Conservation (phyloP, 1,140 invertebrate species). For the Watersipora subatra region DNA sequence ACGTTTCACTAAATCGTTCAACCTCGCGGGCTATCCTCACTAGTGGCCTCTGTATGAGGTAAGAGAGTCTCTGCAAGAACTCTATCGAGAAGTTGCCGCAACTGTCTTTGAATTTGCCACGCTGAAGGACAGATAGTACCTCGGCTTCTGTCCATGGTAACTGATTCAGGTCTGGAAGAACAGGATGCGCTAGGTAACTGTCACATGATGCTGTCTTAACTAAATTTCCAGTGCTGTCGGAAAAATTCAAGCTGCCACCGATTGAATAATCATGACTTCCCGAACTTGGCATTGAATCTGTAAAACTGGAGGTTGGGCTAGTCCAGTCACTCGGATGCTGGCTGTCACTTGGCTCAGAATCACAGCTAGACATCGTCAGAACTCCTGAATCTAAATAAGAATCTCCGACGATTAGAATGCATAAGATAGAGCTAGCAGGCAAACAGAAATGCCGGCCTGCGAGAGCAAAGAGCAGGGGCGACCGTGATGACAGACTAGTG, state of each 20-base stretch:
- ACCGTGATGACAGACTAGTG: too few relatives aligned
- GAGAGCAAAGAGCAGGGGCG: too few relatives aligned
- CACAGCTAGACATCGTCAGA: background rate
- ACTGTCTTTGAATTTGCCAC: background rate
- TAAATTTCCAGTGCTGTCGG: too few relatives aligned
- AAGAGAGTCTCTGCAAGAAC: background rate
- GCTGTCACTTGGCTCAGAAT: background rate
- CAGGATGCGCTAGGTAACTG: too few relatives aligned
- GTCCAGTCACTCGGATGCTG: background rate
- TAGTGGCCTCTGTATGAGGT: background rate
- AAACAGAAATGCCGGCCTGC: too few relatives aligned
- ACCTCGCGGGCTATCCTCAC: background rate
- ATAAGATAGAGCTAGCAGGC: too few relatives aligned
- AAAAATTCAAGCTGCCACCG: background rate
- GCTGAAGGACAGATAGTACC: background rate
- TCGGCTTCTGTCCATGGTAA: background rate
- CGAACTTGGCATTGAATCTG: background rate
- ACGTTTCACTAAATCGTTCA: background rate
- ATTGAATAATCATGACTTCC: background rate
- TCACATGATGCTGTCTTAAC: too few relatives aligned
- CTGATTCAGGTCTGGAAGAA: background rate
- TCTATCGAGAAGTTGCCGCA: background rate
- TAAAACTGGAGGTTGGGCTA: background rate
- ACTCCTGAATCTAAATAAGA: background rate
- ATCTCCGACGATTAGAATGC: too few relatives aligned